phyloP scores from a whole-genome alignment of 2,113 vertebrate genomes.

The Embiotoca jacksoni region DNA sequence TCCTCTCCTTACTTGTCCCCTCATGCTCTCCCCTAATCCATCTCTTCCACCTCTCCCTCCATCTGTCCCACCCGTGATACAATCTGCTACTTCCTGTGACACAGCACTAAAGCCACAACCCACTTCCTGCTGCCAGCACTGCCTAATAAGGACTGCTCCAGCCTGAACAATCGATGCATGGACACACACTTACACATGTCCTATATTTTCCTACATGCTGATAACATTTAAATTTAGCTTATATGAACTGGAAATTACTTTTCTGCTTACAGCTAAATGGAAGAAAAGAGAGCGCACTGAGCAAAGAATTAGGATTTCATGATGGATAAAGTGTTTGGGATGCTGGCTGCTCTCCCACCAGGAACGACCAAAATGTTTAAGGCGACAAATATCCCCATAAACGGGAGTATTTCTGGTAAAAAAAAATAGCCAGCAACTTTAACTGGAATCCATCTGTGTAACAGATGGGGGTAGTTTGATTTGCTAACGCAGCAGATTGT shows the following conservation, averaged over 20 bases:
- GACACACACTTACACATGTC: constrained; percentile 10
- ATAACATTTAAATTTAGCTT: neutral
- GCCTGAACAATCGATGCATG: constrained; percentile 43
- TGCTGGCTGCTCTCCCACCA: neutral
- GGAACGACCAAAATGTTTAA: neutral
- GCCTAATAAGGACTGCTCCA: constrained; percentile 79
- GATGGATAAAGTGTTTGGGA: neutral
- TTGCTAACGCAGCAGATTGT: neutral
- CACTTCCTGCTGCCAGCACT: constrained; percentile 81
- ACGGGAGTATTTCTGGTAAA: neutral
- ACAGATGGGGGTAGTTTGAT: neutral
- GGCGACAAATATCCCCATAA: neutral
- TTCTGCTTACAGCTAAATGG: neutral
- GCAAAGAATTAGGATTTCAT: neutral
- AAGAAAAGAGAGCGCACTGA: neutral
- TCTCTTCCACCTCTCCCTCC: constrained; percentile 65
- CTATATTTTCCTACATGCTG: constrained; percentile 3
- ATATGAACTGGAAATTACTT: neutral
- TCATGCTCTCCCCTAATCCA: constrained; percentile 67
- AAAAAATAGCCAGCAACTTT: neutral
- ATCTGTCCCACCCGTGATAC: constrained; percentile 79
- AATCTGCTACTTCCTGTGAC: constrained; percentile 85
- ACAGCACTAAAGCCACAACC: constrained; percentile 71
- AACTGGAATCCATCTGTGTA: neutral
- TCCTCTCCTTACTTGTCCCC: constrained; percentile 43